phyloP scores from a whole-genome alignment of 1,140 invertebrate genomes.

The Caenorhabditis brenneri region DNA sequence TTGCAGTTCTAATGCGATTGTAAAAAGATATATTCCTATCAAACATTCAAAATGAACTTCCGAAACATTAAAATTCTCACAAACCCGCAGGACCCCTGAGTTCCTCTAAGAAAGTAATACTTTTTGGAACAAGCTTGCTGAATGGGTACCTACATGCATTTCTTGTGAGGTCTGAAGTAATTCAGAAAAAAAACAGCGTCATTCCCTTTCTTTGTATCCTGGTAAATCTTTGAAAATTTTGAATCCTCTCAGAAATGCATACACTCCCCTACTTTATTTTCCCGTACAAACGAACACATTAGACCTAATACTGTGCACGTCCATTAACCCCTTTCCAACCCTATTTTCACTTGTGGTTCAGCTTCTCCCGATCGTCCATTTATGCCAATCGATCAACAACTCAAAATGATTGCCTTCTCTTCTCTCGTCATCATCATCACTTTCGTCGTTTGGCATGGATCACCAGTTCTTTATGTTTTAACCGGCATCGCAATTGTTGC shows the following conservation, averaged over 20 bases:
- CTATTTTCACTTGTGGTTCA: conserved; percentile 52
- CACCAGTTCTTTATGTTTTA: conserved; percentile 54
- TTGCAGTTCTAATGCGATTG: no score
- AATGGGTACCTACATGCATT: not conserved
- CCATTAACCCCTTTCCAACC: not conserved
- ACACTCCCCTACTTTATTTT: not conserved
- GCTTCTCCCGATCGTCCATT: conserved; percentile 53
- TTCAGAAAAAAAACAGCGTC: not conserved
- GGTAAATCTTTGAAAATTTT: not conserved
- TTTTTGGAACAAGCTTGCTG: not conserved
- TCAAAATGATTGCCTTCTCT: conserved; percentile 61
- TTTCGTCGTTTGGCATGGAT: conserved; percentile 62
- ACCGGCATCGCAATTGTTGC: conserved; percentile 55
- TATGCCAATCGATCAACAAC: conserved; percentile 60
- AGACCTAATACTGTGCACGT: not conserved
- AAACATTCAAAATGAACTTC: no score
- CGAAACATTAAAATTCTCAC: no score
- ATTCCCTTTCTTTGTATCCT: no score
- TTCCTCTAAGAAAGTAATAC: no score
- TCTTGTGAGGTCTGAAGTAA: not conserved
- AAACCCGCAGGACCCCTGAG: no score
- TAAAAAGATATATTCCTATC: no score
- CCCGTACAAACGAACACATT: not conserved
- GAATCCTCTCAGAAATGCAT: not conserved
- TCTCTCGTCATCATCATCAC: conserved; percentile 60